These are phyloP conservation scores for Mythimna loreyi DNA, from an alignment of 2,888 invertebrate species.

Conservation along the genomic window DNA sequence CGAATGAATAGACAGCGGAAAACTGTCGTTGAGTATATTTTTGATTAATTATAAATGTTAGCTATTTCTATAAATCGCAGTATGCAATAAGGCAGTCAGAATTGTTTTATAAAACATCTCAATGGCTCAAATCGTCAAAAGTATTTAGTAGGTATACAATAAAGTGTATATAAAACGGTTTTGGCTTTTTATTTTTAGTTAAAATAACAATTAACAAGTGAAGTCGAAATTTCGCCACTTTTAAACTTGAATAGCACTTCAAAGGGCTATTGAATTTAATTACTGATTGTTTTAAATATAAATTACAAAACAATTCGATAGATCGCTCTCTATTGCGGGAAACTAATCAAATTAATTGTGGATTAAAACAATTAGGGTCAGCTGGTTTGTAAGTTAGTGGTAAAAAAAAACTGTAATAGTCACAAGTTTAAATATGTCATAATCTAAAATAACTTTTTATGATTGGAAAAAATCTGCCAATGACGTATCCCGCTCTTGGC, in stretches of 20 bases:
- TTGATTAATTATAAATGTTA: no score
- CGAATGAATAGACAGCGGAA: no score
- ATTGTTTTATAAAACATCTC: no score
- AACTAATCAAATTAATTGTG: slow-evolving; percentile 22
- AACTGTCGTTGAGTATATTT: no score
- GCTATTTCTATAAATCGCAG: no score
- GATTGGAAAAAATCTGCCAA: no score
- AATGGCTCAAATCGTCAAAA: no score
- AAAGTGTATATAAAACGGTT: no score
- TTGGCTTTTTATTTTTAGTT: background rate
- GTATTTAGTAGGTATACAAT: no score
- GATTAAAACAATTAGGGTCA: background rate
- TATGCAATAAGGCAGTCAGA: no score
- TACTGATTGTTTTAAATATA: slow-evolving; percentile 40
- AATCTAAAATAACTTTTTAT: no score
- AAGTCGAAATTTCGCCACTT: slow-evolving; percentile 14
- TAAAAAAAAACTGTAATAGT: background rate
- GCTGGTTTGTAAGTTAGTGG: background rate
- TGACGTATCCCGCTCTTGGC: no score
- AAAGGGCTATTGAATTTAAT: slow-evolving; percentile 35
- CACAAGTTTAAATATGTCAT: background rate
- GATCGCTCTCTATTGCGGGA: slow-evolving; percentile 4
- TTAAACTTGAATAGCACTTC: slow-evolving; percentile 19
- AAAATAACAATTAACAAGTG: slow-evolving; percentile 11
- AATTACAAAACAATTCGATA: slow-evolving; percentile 28